Evolutionary conservation across 2,797 vertebrate species (phyloP), one percentile per base, ranked within the genome.

Genomic region (Melanotaenia nigrans): DNA sequence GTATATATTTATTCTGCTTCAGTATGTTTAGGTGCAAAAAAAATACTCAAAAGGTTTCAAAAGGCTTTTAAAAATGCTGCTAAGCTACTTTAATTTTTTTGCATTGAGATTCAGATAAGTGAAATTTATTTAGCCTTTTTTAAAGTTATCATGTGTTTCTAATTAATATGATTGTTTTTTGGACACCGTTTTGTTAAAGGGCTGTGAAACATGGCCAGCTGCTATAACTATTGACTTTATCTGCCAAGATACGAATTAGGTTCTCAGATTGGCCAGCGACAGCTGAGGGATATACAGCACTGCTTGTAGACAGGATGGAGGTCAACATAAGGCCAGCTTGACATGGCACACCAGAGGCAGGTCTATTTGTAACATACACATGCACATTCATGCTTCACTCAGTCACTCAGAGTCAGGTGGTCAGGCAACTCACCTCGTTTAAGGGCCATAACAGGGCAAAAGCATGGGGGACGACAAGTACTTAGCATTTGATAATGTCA

Each of bases 401-500:
- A 89, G 83, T 84, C 83, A 54, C 79, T 85, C 82, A 87, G 90
- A 90, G 91, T 92, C 91, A 91, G 88, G 87, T 91, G 90, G 89
- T 86, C 93, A 85, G 73, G 92, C 91, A 91, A 84, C 85, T 94
- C 94, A 96, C 94, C 95, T 96, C 94, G 89, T 94, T 93, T 92
- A 93, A 93, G 96, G 93, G 95, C 98, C 97, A 97, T 99, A 99
- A 98, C 95, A 93, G 97, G 97, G 95, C 96, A 98, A 96, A 96
- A 96, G 95, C 93, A 90, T 85, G 87, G 79, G 73, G 80, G 86
- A 77, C 75, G 90, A 92, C 87, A 95, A 95, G 95, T 90, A 92
- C 93, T 89, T 94, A 96, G 93, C 96, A 95, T 97, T 97, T 97
- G 96, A 97, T 98, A 97, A 97, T 97, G 97, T 98, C 97, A 98